Conservation (phyloP, 2,113 vertebrate genomes). For the Sprattus sprattus region DNA sequence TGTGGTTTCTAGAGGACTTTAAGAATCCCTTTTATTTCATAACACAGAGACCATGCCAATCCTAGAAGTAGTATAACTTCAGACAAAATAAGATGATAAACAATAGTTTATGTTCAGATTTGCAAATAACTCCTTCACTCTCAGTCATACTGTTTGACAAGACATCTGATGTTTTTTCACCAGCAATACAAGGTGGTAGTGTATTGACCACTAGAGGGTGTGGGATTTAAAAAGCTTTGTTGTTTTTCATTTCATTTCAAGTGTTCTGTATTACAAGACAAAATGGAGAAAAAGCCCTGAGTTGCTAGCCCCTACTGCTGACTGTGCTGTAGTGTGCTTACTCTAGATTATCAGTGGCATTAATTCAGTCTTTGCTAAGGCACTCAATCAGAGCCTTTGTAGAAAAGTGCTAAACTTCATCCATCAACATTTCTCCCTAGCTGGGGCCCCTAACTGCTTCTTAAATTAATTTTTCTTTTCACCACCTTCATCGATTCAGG, state of each 20-base stretch:
- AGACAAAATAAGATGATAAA: not conserved
- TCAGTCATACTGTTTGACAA: not conserved
- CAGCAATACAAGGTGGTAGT: not conserved
- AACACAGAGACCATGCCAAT: not conserved
- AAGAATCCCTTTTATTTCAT: not conserved
- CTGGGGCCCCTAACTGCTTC: conserved; percentile 21
- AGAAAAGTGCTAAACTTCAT: conserved; percentile 43
- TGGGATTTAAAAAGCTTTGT: not conserved
- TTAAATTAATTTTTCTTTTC: conserved; percentile 47
- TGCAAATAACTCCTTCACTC: not conserved
- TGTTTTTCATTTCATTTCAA: not conserved
- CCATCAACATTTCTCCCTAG: conserved; percentile 42
- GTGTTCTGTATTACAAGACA: not conserved
- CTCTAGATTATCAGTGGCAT: conserved; percentile 44
- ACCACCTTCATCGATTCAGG: conserved; percentile 31
- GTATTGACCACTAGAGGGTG: conserved; percentile 34
- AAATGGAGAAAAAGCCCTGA: not conserved
- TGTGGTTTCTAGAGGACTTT: not conserved
- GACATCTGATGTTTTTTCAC: not conserved
- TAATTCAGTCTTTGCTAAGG: conserved; percentile 45
- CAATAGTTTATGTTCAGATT: not conserved
- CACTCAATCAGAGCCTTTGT: conserved; percentile 44
- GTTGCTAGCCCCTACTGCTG: not conserved
- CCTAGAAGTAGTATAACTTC: not conserved
- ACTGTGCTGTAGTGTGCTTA: conserved; percentile 26